Evolutionary conservation across 1,140 invertebrate genomes (phyloP).

Genomic region (Cotesia glomerata): DNA sequence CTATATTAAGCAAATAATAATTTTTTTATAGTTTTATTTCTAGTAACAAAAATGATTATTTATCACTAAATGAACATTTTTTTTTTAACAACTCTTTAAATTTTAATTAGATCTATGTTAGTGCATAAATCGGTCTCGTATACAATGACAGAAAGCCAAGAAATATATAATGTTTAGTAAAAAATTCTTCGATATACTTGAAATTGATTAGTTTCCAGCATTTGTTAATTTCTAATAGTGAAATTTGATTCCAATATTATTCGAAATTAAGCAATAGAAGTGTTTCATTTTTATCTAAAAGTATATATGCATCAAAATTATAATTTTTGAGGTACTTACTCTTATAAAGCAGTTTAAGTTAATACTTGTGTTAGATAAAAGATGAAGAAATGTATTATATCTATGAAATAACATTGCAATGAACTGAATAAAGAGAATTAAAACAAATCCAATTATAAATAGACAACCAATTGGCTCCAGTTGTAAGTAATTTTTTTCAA

Average conservation of each 20-base stretch:
- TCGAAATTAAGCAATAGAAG: too few relatives aligned
- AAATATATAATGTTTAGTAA: not conserved
- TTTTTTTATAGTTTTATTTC: not conserved
- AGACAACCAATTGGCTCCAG: conserved; percentile 67
- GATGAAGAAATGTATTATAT: conserved; percentile 83
- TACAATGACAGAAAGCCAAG: too few relatives aligned
- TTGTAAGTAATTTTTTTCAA: conserved; percentile 66
- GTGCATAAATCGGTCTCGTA: too few relatives aligned
- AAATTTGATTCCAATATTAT: too few relatives aligned
- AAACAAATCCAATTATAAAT: conserved; percentile 53
- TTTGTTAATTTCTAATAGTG: too few relatives aligned
- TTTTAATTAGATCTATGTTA: too few relatives aligned
- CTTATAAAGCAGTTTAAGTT: conserved; percentile 48
- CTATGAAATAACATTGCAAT: conserved; percentile 85
- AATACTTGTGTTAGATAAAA: conserved; percentile 78
- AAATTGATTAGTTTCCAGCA: not conserved
- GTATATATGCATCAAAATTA: too few relatives aligned
- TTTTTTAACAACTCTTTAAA: too few relatives aligned
- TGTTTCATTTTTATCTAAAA: too few relatives aligned
- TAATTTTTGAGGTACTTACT: conserved; percentile 33
- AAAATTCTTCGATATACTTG: conserved; percentile 7
- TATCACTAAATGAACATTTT: too few relatives aligned
- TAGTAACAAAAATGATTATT: conserved; percentile 18
- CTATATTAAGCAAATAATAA: too few relatives aligned
- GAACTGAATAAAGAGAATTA: conserved; percentile 76